Evolutionary conservation across 2,113 vertebrate species (phyloP).

Genomic region (Pelecanoides urinatrix): DNA sequence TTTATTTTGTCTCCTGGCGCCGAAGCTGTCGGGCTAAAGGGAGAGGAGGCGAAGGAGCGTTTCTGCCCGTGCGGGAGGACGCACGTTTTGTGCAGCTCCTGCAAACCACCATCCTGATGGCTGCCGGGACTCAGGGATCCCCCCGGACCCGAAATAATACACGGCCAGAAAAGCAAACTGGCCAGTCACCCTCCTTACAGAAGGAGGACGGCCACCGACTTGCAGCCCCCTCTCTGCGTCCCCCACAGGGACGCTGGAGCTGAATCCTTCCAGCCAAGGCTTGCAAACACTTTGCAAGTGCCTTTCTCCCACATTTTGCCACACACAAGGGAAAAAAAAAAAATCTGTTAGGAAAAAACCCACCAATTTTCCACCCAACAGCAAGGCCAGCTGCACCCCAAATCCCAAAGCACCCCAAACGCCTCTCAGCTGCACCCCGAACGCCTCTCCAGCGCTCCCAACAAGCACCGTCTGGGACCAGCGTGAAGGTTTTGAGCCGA

Average conservation of each 20-base stretch:
- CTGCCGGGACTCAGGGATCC: background rate
- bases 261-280: background rate
- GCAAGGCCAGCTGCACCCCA: background rate
- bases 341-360: background rate
- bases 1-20: background rate
- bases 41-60: background rate
- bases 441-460: background rate
- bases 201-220: background rate
- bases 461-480: background rate
- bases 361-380: background rate
- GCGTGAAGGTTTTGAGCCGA: background rate
- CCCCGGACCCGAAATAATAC: background rate
- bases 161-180: background rate
- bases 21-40: background rate
- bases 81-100: background rate
- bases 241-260: background rate
- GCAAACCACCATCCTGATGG: background rate
- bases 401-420: background rate
- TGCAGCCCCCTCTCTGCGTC: fast-evolving
- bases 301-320: background rate
- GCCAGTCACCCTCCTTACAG: background rate
- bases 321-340: background rate
- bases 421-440: background rate
- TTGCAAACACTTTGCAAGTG: background rate
- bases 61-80: background rate